A percentile compares a stretch with the other conserved stretches of the same genome.
Evolutionary conservation across 2,797 vertebrate genomes (phyloP).

Genomic region (Scomberomorus guttatus): DNA sequence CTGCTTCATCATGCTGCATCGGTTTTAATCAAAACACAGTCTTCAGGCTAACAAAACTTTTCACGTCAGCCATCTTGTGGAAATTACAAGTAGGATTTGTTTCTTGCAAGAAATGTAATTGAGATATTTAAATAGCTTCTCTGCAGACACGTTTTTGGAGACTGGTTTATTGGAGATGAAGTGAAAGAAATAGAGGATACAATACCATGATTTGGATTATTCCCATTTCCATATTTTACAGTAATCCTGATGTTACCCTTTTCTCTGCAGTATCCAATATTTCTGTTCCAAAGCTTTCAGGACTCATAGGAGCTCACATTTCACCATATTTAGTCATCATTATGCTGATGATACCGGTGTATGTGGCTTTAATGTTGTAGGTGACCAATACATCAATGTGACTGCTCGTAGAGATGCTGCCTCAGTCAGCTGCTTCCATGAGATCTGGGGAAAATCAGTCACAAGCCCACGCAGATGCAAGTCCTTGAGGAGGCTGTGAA

Average conservation of each 20-base stretch:
- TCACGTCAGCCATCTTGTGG: constrained; percentile 10
- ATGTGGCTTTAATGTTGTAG: background rate
- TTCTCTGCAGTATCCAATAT: background rate
- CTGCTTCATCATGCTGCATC: background rate
- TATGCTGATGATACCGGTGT: background rate
- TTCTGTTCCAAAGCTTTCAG: background rate
- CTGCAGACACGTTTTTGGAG: background rate
- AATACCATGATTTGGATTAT: background rate
- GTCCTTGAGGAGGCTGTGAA: constrained; percentile 65
- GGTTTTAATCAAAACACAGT: constrained; percentile 23
- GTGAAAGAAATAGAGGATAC: background rate
- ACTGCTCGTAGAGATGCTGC: constrained; percentile 33
- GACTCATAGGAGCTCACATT: background rate
- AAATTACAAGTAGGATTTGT: background rate
- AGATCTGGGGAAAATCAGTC: constrained; percentile 66
- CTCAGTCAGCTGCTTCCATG: constrained; percentile 46
- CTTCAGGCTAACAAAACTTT: constrained; percentile 3
- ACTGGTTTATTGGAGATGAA: background rate
- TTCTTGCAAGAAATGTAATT: constrained; percentile 5
- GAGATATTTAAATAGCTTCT: background rate
- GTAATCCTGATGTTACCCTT: background rate
- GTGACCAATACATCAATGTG: constrained; percentile 21
- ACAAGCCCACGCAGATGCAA: constrained; percentile 63
- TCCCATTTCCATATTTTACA: background rate
- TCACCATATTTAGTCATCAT: background rate